Evolutionary conservation across 2,888 invertebrate genomes (phyloP).

Genomic region (Liposcelis brunnea): DNA sequence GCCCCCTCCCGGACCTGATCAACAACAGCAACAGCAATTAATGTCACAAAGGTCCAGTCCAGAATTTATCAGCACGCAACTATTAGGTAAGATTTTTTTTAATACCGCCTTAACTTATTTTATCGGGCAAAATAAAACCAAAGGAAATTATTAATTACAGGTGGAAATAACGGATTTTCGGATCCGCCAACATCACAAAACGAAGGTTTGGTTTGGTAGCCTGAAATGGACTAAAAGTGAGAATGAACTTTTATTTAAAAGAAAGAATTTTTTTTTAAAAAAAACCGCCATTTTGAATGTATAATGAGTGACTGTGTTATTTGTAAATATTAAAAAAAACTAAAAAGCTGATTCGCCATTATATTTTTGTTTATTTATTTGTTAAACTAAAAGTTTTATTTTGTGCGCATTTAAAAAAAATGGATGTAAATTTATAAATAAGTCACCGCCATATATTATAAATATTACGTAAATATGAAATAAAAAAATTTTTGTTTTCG

Average conservation of each 20-base stretch:
- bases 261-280: too few relatives aligned
- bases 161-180: conserved; percentile 42
- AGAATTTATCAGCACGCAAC: conserved; percentile 27
- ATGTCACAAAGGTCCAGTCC: conserved; percentile 30
- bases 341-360: conserved; percentile 1
- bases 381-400: too few relatives aligned
- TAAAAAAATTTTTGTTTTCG: neutral
- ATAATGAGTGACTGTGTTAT: neutral
- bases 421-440: too few relatives aligned
- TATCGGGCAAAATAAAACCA: too few relatives aligned
- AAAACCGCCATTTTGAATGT: neutral
- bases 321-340: neutral
- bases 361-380: neutral
- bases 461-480: neutral
- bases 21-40: conserved; percentile 26
- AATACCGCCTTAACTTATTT: neutral
- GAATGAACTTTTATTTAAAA: neutral
- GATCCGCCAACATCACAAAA: conserved; percentile 54
- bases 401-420: too few relatives aligned
- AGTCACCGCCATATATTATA: too few relatives aligned
- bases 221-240: neutral
- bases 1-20: conserved; percentile 22
- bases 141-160: too few relatives aligned
- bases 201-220: conserved; percentile 53
- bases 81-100: conserved; percentile 3